Evolutionary conservation across 2,113 vertebrate genomes (phyloP).

Genomic region (Cepphus grylle): DNA sequence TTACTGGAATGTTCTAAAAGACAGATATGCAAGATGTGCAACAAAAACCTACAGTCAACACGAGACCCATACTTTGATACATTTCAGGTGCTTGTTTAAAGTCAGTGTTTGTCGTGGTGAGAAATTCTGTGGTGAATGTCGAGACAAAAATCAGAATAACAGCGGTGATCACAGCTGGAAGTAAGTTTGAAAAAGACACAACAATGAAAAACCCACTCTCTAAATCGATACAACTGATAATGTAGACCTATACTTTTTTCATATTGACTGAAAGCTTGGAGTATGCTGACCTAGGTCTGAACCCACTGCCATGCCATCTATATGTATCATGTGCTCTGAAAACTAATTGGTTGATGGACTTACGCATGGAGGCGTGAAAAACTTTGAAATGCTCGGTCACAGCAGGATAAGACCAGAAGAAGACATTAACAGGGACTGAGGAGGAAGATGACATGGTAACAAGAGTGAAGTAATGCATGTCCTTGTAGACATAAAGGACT

Average conservation of each 20-base stretch:
- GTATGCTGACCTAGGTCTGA: slow-evolving; percentile 80
- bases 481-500: slow-evolving; percentile 69
- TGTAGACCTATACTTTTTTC: slow-evolving; percentile 51
- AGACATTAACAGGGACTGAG: slow-evolving; percentile 78
- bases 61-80: neutral
- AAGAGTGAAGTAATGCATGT: slow-evolving; percentile 71
- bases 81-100: slow-evolving; percentile 27
- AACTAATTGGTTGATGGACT: slow-evolving; percentile 79
- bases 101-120: neutral
- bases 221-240: slow-evolving; percentile 66
- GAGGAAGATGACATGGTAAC: slow-evolving; percentile 62
- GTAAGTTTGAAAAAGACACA: slow-evolving; percentile 34
- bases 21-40: neutral
- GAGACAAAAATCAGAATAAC: slow-evolving; percentile 11
- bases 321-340: slow-evolving; percentile 80
- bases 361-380: slow-evolving; percentile 85
- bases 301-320: slow-evolving; percentile 76
- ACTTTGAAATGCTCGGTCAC: slow-evolving; percentile 85
- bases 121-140: slow-evolving; percentile 12
- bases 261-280: slow-evolving; percentile 61
- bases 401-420: slow-evolving; percentile 78
- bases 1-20: neutral
- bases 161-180: neutral
- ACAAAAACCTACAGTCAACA: neutral
- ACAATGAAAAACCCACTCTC: slow-evolving; percentile 32